phyloP scores from a whole-genome alignment of 1,140 invertebrate genomes.

The Planococcus citri region DNA sequence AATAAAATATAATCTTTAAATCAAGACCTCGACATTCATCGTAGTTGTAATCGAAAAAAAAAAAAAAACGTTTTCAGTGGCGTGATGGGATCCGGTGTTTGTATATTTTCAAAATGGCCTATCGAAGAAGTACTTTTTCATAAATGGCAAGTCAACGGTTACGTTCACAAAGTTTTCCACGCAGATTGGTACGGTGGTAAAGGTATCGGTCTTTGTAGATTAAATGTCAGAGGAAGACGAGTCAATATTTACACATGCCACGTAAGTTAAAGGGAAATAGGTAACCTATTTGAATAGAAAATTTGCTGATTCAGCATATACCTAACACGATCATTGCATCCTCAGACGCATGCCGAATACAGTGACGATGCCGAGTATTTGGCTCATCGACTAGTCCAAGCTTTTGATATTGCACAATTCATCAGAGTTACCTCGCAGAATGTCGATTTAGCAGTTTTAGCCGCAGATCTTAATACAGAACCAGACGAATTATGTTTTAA shows the following conservation, averaged over 20 bases:
- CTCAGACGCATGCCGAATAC: constrained; percentile 90
- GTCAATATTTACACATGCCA: constrained; percentile 85
- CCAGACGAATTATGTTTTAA: constrained; percentile 72
- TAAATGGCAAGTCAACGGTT: constrained; percentile 89
- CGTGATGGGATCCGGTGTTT: constrained; percentile 79
- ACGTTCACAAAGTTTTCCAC: constrained; percentile 89
- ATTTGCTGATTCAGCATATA: neutral
- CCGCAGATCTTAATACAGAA: constrained; percentile 85
- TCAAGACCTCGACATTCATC: too few relatives aligned
- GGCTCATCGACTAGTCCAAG: constrained; percentile 79
- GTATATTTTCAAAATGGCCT: constrained; percentile 75
- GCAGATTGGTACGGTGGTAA: constrained; percentile 98
- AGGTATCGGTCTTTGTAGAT: constrained; percentile 77
- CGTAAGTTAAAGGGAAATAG: constrained; percentile 52
- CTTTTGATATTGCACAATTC: constrained; percentile 88
- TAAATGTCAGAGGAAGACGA: constrained; percentile 50
- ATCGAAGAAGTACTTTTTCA: constrained; percentile 83
- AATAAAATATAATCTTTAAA: too few relatives aligned
- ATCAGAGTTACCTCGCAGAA: constrained; percentile 64
- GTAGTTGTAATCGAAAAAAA: too few relatives aligned
- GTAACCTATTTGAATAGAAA: neutral
- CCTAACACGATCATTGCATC: constrained; percentile 24
- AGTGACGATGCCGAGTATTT: constrained; percentile 75
- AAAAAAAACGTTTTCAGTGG: constrained; percentile 57
- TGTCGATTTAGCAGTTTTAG: constrained; percentile 71